These are phyloP conservation scores for Drosophila villosipedis DNA, from an alignment of 2,888 invertebrate species.

Conservation along the genomic window DNA sequence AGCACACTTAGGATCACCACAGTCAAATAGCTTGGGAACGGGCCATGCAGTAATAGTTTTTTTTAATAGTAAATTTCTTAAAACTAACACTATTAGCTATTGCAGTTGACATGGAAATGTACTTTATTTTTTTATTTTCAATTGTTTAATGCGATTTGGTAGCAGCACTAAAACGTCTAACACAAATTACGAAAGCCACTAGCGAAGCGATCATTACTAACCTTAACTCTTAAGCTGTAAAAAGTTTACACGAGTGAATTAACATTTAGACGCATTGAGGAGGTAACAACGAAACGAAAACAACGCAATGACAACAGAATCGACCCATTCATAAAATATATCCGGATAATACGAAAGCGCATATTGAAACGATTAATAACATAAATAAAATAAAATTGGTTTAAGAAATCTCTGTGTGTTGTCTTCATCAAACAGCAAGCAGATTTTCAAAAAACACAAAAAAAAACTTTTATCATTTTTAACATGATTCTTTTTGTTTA, in stretches of 20 bases:
- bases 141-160: constrained; percentile 77
- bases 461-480: constrained; percentile 31
- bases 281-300: constrained; percentile 76
- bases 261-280: constrained; percentile 61
- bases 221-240: constrained; percentile 54
- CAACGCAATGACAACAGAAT: constrained; percentile 52
- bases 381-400: constrained; percentile 48
- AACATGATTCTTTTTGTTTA: constrained; percentile 48
- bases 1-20: constrained; percentile 61
- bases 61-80: constrained; percentile 72
- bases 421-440: constrained; percentile 35
- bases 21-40: constrained; percentile 63
- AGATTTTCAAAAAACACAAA: constrained; percentile 20
- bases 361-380: constrained; percentile 63
- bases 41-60: constrained; percentile 49
- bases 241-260: constrained; percentile 40
- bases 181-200: constrained; percentile 60
- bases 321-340: constrained; percentile 65
- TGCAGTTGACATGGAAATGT: constrained; percentile 51
- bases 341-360: constrained; percentile 79
- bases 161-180: constrained; percentile 74
- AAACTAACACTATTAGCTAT: constrained; percentile 53
- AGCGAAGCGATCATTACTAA: constrained; percentile 76
- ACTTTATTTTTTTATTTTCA: constrained; percentile 26
- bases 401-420: constrained; percentile 38